These are phyloP conservation scores for Metridium senile DNA, from an alignment of 92 coral and sea anemone genomes.

Conservation along the genomic window DNA sequence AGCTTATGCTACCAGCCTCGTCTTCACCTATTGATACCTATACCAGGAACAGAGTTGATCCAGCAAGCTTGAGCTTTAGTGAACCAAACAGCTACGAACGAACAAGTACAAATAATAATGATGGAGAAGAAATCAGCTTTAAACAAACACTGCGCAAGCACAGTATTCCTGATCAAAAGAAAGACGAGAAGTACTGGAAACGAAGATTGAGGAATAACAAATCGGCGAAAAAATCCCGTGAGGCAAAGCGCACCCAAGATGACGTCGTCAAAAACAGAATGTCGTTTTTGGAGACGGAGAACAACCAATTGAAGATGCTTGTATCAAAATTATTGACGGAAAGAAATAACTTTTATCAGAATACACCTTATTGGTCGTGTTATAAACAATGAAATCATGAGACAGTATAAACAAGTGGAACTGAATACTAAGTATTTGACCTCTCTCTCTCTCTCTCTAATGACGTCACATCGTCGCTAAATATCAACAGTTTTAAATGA, in stretches of 20 bases:
- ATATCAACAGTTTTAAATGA: no score
- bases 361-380: not conserved
- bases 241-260: conserved; percentile 70
- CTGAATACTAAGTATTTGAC: no score
- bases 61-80: no score
- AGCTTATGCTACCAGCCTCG: not conserved
- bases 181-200: conserved; percentile 64
- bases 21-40: not conserved
- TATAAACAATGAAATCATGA: not conserved
- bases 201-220: conserved; percentile 57
- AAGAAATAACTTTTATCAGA: not conserved
- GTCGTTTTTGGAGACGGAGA: conserved; percentile 51
- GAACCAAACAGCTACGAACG: no score
- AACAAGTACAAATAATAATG: not conserved
- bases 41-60: not conserved
- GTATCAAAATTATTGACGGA: conserved; percentile 20
- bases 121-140: not conserved
- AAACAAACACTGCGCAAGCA: conserved; percentile 23
- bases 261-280: conserved; percentile 36
- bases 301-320: conserved; percentile 31
- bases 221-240: conserved; percentile 71
- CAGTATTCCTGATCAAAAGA: conserved; percentile 41
- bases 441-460: no score
- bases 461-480: no score
- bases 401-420: no score